phyloP scores from a whole-genome alignment of 2,113 vertebrate genomes.

The Lipophrys pholis region DNA sequence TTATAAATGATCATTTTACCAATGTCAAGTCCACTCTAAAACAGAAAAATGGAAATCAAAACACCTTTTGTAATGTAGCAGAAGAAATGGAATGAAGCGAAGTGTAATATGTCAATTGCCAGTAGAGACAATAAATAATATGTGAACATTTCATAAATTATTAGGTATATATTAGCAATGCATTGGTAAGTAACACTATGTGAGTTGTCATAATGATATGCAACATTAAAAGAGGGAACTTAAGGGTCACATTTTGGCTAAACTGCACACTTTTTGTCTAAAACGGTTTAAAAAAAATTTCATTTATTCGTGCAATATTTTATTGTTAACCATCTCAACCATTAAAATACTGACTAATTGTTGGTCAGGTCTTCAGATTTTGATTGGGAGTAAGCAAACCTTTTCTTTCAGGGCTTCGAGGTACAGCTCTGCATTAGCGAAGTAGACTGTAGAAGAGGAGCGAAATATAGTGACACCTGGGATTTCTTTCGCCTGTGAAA shows the following conservation, averaged over 20 bases:
- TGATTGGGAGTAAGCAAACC: constrained; percentile 74
- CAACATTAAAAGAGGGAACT: no score
- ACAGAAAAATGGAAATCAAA: background rate
- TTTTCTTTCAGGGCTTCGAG: constrained; percentile 89
- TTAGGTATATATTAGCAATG: no score
- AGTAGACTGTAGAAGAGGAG: constrained; percentile 93
- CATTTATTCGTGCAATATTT: background rate
- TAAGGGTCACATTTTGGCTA: no score
- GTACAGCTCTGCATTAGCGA: constrained; percentile 95
- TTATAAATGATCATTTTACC: constrained; percentile 90
- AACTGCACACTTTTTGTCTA: no score
- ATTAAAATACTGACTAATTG: background rate
- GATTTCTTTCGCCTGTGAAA: constrained; percentile 87
- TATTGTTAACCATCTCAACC: background rate
- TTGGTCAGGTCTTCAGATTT: background rate
- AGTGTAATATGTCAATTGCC: no score
- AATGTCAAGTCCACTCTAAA: constrained; percentile 90
- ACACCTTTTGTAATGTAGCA: no score
- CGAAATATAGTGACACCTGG: constrained; percentile 94
- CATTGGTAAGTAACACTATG: no score
- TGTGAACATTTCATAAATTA: no score
- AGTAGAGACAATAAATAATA: no score
- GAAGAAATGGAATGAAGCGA: no score
- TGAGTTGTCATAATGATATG: no score
- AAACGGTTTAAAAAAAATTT: background rate